Percentiles rank a stretch among this genome's conserved stretches.
These are phyloP conservation scores for Acholoe squamosa DNA, from an alignment of 2,888 invertebrate species.

Conservation along the genomic window DNA sequence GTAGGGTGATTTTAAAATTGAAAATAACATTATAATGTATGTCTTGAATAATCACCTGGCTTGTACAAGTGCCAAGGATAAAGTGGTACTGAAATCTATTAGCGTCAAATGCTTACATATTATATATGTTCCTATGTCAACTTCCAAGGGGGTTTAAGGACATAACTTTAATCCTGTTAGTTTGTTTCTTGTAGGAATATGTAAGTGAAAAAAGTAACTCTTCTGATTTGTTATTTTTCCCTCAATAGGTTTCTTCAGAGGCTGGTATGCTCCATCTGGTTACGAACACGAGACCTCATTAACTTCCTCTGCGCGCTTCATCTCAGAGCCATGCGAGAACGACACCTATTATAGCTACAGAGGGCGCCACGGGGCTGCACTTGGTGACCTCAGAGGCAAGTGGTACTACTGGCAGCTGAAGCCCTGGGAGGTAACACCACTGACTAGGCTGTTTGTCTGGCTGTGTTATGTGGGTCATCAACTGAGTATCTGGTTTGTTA, in stretches of 20 bases:
- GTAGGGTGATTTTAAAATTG: no score
- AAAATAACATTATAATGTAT: no score
- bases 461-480: constrained; percentile 45
- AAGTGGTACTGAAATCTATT: no score
- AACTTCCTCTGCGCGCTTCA: constrained; percentile 31
- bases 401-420: constrained; percentile 60
- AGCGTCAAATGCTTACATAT: no score
- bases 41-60: no score
- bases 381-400: not conserved
- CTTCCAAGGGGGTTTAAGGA: no score
- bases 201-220: no score
- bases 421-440: constrained; percentile 29
- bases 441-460: constrained; percentile 52
- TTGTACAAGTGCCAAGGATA: no score
- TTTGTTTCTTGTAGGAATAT: no score
- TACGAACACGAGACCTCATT: constrained; percentile 25
- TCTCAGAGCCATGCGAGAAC: constrained; percentile 7
- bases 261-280: constrained; percentile 51
- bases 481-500: constrained; percentile 40
- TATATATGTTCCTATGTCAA: no score
- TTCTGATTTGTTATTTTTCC: not conserved
- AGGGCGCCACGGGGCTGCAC: not conserved
- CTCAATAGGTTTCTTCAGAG: not conserved
- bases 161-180: no score
- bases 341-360: not conserved